phyloP scores from a whole-genome alignment of 2,113 vertebrate species.

The Butorides virescens region DNA sequence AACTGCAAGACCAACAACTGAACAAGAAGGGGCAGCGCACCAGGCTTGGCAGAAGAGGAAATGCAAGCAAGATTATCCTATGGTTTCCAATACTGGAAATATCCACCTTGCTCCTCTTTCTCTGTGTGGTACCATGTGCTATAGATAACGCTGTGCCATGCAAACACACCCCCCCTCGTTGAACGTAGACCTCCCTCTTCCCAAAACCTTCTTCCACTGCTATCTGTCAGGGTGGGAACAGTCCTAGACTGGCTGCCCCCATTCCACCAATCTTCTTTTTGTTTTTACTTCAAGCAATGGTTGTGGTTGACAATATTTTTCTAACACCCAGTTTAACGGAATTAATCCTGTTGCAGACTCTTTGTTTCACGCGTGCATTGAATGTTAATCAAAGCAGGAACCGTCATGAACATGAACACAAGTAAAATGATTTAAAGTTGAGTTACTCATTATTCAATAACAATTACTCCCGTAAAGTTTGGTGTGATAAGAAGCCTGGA shows the following conservation, averaged over 20 bases:
- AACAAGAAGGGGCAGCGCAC: background rate
- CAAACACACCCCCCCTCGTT: accelerated
- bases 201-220: background rate
- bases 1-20: background rate
- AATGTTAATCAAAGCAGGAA: background rate
- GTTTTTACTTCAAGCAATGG: background rate
- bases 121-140: accelerated
- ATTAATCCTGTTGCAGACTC: background rate
- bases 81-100: background rate
- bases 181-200: background rate
- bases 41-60: background rate
- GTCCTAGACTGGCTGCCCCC: background rate
- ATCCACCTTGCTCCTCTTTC: background rate
- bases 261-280: background rate
- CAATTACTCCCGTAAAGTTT: background rate
- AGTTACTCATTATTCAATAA: background rate
- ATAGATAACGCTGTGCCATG: background rate
- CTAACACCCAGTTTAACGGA: background rate
- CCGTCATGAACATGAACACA: accelerated
- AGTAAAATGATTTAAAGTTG: background rate
- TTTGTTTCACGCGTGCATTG: accelerated
- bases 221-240: background rate
- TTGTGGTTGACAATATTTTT: background rate
- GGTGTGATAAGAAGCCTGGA: background rate
- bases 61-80: background rate